Evolutionary conservation across 1,140 invertebrate species (phyloP), one percentile per base, ranked within the genome.

Genomic region (Apolygus lucorum): DNA sequence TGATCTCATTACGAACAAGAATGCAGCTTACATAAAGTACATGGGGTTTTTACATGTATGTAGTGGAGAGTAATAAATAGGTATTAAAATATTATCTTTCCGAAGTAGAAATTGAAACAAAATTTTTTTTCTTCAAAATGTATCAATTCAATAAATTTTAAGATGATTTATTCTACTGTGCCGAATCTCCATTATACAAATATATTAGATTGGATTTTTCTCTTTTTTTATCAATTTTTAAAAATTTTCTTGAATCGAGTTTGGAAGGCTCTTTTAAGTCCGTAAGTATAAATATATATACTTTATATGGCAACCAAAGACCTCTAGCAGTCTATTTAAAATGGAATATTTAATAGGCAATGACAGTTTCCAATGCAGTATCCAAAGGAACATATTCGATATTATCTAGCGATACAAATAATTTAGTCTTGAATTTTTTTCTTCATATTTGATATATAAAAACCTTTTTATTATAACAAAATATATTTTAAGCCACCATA

Each of bases 391-490:
- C 52, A 26, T 42, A 42, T 42, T 42, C 34, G 17, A 42, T 42
- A 42, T 42, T 42, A 42, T 8, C 34, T 42, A 42, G 34, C 34
- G 34, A 42, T 42, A 42, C 34, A 42, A 42, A 42, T 42, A 42
- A 42, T 42, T 42, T 54, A 68, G 67, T 68, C 67, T 68, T 68
- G 67, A 52, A 68, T 54, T 68, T 68, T 68, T 68, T 59, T 68
- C 1, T 66, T 66, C 29, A 17, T 67, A 21, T 24, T 42, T 42
- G 4, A 17, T 42, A 68, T 68, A 68, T 68, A 68, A 68, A 68
- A 68, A 49, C 26, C 52, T 68, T 63, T 63, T 25, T 26, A 52
- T 67, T 49, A 68, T 68, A 62, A 68, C 67, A 68, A 68, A 68
- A 68, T 68, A 68, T 68, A 68, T 28, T 68, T 29, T 29, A 68